Percentiles rank a stretch among this genome's conserved stretches.
Conservation (phyloP, 2,113 vertebrate genomes). For the Carassius gibelio region DNA sequence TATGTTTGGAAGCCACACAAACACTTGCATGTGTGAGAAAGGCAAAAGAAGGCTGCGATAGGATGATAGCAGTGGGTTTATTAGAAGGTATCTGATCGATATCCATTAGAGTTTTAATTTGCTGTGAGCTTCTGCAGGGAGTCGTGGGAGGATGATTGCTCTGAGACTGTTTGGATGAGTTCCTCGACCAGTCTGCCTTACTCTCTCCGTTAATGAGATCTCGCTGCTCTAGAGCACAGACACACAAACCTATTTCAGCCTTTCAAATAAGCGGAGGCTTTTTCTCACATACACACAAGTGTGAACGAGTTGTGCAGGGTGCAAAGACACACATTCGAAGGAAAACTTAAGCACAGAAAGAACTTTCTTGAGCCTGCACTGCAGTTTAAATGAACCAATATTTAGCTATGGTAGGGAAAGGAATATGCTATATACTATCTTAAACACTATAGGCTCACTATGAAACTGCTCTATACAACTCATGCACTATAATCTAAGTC, state of each 20-base stretch:
- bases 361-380: slow-evolving; percentile 12
- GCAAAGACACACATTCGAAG: slow-evolving; percentile 12
- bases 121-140: slow-evolving; percentile 43
- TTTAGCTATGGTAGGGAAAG: background rate
- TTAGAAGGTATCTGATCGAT: slow-evolving; percentile 48
- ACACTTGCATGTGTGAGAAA: background rate
- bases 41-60: background rate
- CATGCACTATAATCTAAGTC: background rate
- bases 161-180: slow-evolving; percentile 31
- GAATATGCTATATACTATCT: background rate
- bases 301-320: background rate
- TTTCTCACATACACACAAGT: background rate
- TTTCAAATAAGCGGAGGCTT: slow-evolving; percentile 10
- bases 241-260: slow-evolving; percentile 34
- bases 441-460: background rate
- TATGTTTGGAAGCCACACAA: background rate
- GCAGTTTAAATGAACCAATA: background rate
- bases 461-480: background rate
- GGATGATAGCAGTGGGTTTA: slow-evolving; percentile 28
- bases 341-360: background rate
- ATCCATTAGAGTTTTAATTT: slow-evolving; percentile 53
- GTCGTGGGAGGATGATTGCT: slow-evolving; percentile 38
- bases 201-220: slow-evolving; percentile 37
- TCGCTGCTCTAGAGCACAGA: slow-evolving; percentile 14
- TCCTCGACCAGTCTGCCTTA: slow-evolving; percentile 20